A percentile compares a stretch with the other conserved stretches of the same genome.
Conservation (phyloP, 2,113 vertebrate species). For the Sorex araneus region DNA sequence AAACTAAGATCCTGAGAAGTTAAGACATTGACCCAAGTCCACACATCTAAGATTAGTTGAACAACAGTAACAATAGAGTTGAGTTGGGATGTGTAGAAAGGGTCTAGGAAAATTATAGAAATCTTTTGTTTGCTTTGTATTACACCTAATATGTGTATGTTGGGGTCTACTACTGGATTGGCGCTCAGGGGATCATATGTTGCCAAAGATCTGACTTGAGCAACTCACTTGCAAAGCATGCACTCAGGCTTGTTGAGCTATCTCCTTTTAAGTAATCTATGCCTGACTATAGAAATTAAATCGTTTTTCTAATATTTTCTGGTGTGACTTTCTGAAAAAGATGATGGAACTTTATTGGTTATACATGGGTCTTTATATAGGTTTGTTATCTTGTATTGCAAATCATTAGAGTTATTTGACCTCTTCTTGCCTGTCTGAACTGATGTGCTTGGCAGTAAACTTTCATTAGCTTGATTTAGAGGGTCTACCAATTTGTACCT, state of each 20-base stretch:
- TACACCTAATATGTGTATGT: no score
- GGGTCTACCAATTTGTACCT: neutral
- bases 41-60: conserved; percentile 19
- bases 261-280: conserved; percentile 36
- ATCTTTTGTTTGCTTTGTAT: neutral
- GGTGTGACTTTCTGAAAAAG: conserved; percentile 2
- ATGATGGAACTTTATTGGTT: conserved; percentile 38
- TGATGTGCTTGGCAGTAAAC: conserved; percentile 8
- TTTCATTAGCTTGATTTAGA: conserved; percentile 3
- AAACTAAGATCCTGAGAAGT: conserved; percentile 16
- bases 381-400: conserved; percentile 53
- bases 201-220: no score
- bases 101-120: conserved; percentile 9
- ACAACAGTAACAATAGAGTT: neutral
- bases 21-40: neutral
- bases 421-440: conserved; percentile 30
- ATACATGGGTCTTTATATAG: conserved; percentile 14
- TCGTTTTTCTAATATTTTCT: conserved; percentile 44
- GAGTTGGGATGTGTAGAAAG: conserved; percentile 1
- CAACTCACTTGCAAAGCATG: no score
- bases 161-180: no score
- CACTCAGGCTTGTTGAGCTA: no score
- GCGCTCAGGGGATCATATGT: no score
- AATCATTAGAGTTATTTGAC: conserved; percentile 17
- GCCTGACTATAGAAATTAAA: conserved; percentile 35